Conservation (phyloP, 2,113 vertebrate species). For the Pygoscelis antarcticus region DNA sequence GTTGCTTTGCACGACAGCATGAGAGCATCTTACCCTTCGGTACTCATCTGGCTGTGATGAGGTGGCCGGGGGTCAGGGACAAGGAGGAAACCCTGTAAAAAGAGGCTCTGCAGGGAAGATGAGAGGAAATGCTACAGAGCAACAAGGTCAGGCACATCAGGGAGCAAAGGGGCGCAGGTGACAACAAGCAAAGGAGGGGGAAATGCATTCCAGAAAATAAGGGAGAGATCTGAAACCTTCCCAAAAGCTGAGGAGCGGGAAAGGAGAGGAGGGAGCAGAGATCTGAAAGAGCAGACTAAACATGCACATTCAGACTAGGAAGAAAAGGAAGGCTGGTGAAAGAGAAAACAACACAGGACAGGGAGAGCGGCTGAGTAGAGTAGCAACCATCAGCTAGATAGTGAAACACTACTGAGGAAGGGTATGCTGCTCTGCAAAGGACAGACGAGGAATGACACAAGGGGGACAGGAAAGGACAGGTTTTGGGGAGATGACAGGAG, state of each 20-base stretch:
- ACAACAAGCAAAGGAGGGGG: neutral
- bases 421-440: neutral
- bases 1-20: accelerated
- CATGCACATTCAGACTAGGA: neutral
- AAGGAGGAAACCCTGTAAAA: neutral
- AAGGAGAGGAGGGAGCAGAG: neutral
- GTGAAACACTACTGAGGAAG: neutral
- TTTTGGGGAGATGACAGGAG: neutral
- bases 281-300: neutral
- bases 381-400: neutral
- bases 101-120: neutral
- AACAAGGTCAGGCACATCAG: accelerated
- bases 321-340: neutral
- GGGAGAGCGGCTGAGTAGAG: neutral
- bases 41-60: neutral
- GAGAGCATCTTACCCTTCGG: neutral
- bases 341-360: neutral
- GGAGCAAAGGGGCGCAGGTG: neutral
- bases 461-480: neutral
- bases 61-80: neutral
- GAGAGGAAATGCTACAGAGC: neutral
- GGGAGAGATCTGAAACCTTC: neutral
- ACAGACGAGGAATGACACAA: neutral
- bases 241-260: neutral
- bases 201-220: neutral